These are phyloP conservation scores for Amblyteles armatorius DNA, from an alignment of 2,888 invertebrate genomes.

Conservation along the genomic window DNA sequence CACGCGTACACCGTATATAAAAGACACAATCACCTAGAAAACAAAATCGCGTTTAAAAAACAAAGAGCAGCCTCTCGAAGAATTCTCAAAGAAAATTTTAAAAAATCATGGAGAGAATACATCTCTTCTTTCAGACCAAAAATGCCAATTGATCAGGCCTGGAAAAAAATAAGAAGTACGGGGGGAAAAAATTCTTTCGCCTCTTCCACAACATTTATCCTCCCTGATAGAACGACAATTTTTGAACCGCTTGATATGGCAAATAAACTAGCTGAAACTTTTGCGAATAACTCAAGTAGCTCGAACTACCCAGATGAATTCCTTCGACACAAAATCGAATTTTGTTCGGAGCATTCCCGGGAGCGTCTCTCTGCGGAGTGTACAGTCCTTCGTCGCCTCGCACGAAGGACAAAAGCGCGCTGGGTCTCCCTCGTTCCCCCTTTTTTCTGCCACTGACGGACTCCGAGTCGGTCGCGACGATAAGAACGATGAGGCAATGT, in stretches of 20 bases:
- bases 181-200: slow-evolving; percentile 3
- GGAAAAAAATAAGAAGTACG: slow-evolving; percentile 60
- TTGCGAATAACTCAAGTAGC: slow-evolving; percentile 37
- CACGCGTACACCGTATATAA: neutral
- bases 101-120: neutral
- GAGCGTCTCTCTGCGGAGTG: no score
- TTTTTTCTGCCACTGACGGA: no score
- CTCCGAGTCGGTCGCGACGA: no score
- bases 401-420: no score
- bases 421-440: no score
- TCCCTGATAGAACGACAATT: neutral
- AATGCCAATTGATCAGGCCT: slow-evolving; percentile 11
- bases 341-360: neutral
- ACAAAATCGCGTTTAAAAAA: slow-evolving; percentile 5
- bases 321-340: slow-evolving; percentile 16
- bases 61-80: neutral
- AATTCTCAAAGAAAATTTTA: neutral
- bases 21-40: neutral
- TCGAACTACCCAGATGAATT: slow-evolving; percentile 19
- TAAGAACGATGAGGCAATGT: no score
- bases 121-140: neutral
- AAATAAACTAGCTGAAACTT: slow-evolving; percentile 30
- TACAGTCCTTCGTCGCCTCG: no score
- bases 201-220: neutral
- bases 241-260: slow-evolving; percentile 12